phyloP scores from a whole-genome alignment of 2,888 invertebrate genomes.

The Cataglyphis cursor region DNA sequence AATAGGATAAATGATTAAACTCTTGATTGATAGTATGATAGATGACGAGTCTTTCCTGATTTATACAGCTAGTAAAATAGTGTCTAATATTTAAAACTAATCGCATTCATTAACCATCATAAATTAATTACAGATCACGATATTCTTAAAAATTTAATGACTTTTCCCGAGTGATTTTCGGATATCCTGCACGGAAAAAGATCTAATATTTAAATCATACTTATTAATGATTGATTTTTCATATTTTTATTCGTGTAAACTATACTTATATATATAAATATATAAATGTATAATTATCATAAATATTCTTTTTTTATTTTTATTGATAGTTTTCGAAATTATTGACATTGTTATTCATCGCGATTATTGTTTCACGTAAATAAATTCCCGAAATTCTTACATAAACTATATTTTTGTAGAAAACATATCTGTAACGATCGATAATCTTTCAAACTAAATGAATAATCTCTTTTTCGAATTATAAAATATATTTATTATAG shows the following conservation, averaged over 20 bases:
- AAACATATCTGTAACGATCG: too few relatives aligned
- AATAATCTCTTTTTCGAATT: background rate
- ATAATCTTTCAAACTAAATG: background rate
- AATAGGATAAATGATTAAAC: constrained; percentile 9
- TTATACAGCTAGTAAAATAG: constrained; percentile 10
- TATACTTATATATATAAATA: background rate
- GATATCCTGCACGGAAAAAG: background rate
- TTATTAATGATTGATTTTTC: background rate
- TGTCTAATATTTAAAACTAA: constrained; percentile 6
- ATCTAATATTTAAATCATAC: background rate
- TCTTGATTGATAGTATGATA: background rate
- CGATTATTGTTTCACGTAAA: background rate
- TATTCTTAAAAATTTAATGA: background rate
- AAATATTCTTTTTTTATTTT: too few relatives aligned
- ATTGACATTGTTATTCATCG: background rate
- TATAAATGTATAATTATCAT: too few relatives aligned
- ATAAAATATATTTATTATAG: background rate
- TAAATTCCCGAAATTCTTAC: too few relatives aligned
- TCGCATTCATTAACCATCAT: background rate
- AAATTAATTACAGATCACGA: background rate
- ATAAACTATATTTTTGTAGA: too few relatives aligned
- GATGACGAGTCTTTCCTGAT: background rate
- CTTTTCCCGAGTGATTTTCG: background rate
- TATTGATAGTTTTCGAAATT: background rate
- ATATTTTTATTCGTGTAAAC: background rate